Evolutionary conservation across 2,113 vertebrate genomes (phyloP), one percentile per base, ranked within the genome.

Genomic region (Syngnathoides biaculeatus): DNA sequence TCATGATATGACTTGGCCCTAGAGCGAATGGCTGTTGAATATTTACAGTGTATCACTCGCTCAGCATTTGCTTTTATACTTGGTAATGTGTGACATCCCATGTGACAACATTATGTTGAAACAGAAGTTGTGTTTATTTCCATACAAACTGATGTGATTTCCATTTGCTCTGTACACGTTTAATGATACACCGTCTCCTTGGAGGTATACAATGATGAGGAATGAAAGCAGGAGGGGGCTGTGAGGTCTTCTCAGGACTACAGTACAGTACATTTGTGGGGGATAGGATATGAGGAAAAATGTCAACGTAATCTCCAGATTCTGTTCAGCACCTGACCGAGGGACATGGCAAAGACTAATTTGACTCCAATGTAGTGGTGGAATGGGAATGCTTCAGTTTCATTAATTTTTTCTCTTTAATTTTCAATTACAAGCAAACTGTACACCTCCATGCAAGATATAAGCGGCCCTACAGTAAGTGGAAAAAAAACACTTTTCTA

Each of bases 401-500:
- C 94, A 5, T 96, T 93, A 92, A 89, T 94, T 96, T 94, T 92
- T 93, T 94, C 88, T 90, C 88, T 87, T 93, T 93, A 95, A 88
- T 92, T 94, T 90, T 95, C 89, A 94, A 94, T 94, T 95, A 97
- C 95, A 86, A 98, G 96, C 96, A 98, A 98, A 96, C 94, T 99
- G 94, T 97, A 98, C 97, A 98, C 92, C 91, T 93, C 95, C 97
- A 98, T 99, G 97, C 97, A 97, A 99, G 95, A 96, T 93, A 98
- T 95, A 96, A 95, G 95, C 94, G 92, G 93, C 93, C 93, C 94
- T 96, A 93, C 87, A 74, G 86, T 86, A 96, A 92, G 94, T 95
- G 93, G 93, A 27, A 24, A 27, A 14, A 13, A 53, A 12, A 45
- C 8, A 17, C 53, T 11, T 15, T 2, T 93, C 86, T 91, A 94